Percentiles rank a stretch among this genome's conserved stretches.
Conservation (phyloP, 2,113 vertebrate genomes). For the Oreotrochilus melanogaster region DNA sequence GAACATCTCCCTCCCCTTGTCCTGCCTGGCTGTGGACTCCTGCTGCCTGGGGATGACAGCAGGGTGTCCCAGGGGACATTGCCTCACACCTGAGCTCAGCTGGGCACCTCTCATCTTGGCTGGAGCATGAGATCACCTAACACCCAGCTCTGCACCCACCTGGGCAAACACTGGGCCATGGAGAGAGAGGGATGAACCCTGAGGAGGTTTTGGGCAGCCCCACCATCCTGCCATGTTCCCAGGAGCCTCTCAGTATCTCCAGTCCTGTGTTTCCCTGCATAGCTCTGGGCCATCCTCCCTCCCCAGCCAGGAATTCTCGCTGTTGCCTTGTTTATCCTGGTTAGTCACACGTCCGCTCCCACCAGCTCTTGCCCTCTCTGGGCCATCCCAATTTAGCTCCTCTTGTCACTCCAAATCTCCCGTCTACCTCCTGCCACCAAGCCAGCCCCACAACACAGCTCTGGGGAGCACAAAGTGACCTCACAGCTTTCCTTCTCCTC, state of each 20-base stretch:
- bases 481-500: neutral
- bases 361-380: neutral
- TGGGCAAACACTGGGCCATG: accelerated
- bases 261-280: neutral
- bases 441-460: neutral
- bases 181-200: neutral
- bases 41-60: neutral
- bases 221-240: neutral
- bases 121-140: neutral
- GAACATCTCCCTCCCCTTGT: neutral
- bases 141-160: neutral
- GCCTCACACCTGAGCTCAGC: neutral
- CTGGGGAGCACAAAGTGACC: neutral
- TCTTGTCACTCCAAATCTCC: conserved; percentile 40
- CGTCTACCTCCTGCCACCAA: accelerated
- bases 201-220: neutral
- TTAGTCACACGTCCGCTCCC: conserved; percentile 41
- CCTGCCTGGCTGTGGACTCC: neutral
- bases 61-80: neutral
- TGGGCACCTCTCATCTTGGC: neutral
- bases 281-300: conserved; percentile 17
- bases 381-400: conserved; percentile 61
- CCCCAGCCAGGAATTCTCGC: conserved; percentile 44
- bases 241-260: neutral
- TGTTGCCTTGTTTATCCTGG: conserved; percentile 16